These are phyloP conservation scores for Neoaliturus tenellus DNA, from an alignment of 2,888 invertebrate species.

Conservation along the genomic window DNA sequence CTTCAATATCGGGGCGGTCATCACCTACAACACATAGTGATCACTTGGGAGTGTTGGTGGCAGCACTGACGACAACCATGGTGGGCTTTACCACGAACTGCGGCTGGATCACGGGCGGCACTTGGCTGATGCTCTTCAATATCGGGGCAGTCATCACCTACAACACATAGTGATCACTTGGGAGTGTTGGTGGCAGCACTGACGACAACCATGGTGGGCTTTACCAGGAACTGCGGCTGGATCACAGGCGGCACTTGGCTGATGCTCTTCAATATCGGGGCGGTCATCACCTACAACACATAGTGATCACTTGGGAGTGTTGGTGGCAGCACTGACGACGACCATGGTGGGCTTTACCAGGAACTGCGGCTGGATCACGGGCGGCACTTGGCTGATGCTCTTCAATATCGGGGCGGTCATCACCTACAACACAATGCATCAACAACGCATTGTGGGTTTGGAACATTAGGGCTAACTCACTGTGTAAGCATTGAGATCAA, in stretches of 20 bases:
- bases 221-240: constrained; percentile 57
- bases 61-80: constrained; percentile 38
- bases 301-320: background rate
- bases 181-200: constrained; percentile 45
- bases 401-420: constrained; percentile 31
- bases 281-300: constrained; percentile 36
- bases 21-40: constrained; percentile 20
- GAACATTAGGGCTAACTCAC: background rate
- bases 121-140: constrained; percentile 34
- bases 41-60: background rate
- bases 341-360: constrained; percentile 59
- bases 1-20: constrained; percentile 31
- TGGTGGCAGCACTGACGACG: constrained; percentile 49
- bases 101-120: constrained; percentile 5
- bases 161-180: constrained; percentile 37
- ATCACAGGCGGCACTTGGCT: constrained; percentile 34
- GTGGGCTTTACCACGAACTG: constrained; percentile 58
- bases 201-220: constrained; percentile 57
- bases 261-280: constrained; percentile 36
- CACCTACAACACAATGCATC: constrained; percentile 9
- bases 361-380: constrained; percentile 49
- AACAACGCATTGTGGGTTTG: too few relatives aligned
- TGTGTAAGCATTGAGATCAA: too few relatives aligned
- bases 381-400: constrained; percentile 42
- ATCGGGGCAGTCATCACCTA: constrained; percentile 18